phyloP scores from a whole-genome alignment of 64 coral and sea anemone genomes.

The Porites australiensis region DNA sequence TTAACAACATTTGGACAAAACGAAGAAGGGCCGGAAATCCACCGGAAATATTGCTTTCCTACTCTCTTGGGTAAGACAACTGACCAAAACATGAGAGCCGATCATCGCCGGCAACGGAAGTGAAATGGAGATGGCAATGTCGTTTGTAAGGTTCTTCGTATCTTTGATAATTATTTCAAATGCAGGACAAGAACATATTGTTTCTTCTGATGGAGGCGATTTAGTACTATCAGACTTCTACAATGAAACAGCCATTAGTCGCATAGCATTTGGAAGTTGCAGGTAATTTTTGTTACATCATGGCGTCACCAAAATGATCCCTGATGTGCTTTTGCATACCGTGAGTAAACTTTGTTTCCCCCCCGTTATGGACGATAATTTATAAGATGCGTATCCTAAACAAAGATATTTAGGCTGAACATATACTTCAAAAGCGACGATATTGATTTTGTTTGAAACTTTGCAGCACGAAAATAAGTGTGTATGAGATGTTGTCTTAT shows the following conservation, averaged over 20 bases:
- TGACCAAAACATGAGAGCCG: constrained; percentile 15
- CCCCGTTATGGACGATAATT: background rate
- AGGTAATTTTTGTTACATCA: constrained; percentile 45
- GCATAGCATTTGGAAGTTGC: constrained; percentile 84
- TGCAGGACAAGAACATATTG: background rate
- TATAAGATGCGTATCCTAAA: background rate
- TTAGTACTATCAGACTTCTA: constrained; percentile 57
- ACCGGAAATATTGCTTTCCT: background rate
- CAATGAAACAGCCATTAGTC: constrained; percentile 67
- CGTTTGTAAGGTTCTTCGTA: background rate
- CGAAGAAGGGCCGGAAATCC: background rate
- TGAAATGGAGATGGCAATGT: background rate
- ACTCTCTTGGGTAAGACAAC: background rate
- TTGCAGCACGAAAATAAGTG: no score
- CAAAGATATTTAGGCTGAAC: no score
- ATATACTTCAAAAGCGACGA: no score
- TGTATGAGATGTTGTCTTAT: no score
- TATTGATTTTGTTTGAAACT: no score
- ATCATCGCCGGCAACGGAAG: background rate
- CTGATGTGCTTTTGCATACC: no score
- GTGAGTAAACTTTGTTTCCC: background rate
- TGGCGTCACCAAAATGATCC: constrained; percentile 3
- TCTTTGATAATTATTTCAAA: constrained; percentile 13
- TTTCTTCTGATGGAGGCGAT: constrained; percentile 4
- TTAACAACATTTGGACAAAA: no score